Conservation (phyloP, 2,888 invertebrate genomes). For the Gymnoscelis rufifasciata region DNA sequence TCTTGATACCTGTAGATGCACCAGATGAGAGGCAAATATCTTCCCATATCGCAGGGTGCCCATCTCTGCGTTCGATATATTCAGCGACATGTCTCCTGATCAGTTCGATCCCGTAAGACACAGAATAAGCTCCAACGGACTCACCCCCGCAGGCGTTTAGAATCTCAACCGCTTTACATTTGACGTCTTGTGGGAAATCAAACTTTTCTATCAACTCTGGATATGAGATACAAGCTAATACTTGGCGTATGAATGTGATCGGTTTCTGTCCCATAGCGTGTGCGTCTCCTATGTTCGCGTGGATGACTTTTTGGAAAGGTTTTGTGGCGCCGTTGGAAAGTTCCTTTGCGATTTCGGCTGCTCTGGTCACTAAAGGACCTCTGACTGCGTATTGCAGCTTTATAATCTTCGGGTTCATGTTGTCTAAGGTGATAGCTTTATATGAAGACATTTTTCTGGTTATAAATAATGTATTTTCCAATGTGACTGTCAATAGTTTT, state of each 20-base stretch:
- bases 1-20: background rate
- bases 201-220: slow-evolving; percentile 86
- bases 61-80: background rate
- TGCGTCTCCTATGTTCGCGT: slow-evolving; percentile 98
- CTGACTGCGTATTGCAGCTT: slow-evolving; percentile 98
- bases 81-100: background rate
- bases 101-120: background rate
- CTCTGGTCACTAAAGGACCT: slow-evolving; percentile 95
- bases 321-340: slow-evolving; percentile 80
- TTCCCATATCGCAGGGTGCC: background rate
- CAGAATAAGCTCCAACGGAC: slow-evolving; percentile 53
- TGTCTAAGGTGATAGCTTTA: slow-evolving; percentile 78
- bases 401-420: slow-evolving; percentile 92
- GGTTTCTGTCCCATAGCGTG: slow-evolving; percentile 98
- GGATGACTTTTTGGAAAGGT: slow-evolving; percentile 85
- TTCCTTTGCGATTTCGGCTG: slow-evolving; percentile 96
- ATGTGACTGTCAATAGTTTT: too few relatives aligned
- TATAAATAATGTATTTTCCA: too few relatives aligned
- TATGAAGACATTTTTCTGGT: slow-evolving; percentile 40
- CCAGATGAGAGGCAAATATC: background rate
- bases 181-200: slow-evolving; percentile 84
- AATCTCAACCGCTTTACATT: background rate
- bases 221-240: slow-evolving; percentile 80
- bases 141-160: background rate
- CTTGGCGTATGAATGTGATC: slow-evolving; percentile 96